Evolutionary conservation across 2,797 vertebrate genomes (phyloP), one percentile per base, ranked within the genome.

Genomic region (Moxostoma hubbsi): DNA sequence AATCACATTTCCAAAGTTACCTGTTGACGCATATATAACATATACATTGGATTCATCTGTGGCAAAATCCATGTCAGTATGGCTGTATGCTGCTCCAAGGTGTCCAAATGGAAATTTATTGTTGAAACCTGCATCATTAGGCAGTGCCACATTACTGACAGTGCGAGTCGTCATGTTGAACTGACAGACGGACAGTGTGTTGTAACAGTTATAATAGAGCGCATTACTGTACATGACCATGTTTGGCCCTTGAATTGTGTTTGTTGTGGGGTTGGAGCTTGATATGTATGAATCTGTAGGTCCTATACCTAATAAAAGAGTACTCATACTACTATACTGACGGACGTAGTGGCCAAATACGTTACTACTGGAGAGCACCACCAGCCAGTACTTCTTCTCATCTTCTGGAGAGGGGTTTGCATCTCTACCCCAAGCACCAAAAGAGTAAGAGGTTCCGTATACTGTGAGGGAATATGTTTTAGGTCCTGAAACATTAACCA

Each of bases 121-220:
- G 77, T 93, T 93, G 64, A 59, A 85, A 10, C 91, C 94, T 68
- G 92, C 87, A 77, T 88, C 90, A 77, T 64, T 43, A 8, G 93
- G 92, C 36, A 94, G 86, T 5, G 83, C 9, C 45, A 86, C 15
- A 1, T 63, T 85, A 36, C 82, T 78, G n/a, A 94, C 12, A 0
- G 67, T 73, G 53, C 86, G 87, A 53, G 64, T 2, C 0, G 84
- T 87, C 77, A 94, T 79, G 87, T 94, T 89, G 81, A 94, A 93
- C 75, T 85, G 84, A 83, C 93, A 94, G 61, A 94, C 80, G 0
- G 63, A 9, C 0, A 74, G 80, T n/a, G n/a, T 10, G 73, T 94
- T 87, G 86, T 93, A 94, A 76, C 93, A 94, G 84, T 89, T 87
- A 85, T 94, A 94, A 84, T 93, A 94, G 47, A 93, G 87, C 0